Conservation (phyloP, 2,888 invertebrate genomes). For the Cancer borealis region DNA sequence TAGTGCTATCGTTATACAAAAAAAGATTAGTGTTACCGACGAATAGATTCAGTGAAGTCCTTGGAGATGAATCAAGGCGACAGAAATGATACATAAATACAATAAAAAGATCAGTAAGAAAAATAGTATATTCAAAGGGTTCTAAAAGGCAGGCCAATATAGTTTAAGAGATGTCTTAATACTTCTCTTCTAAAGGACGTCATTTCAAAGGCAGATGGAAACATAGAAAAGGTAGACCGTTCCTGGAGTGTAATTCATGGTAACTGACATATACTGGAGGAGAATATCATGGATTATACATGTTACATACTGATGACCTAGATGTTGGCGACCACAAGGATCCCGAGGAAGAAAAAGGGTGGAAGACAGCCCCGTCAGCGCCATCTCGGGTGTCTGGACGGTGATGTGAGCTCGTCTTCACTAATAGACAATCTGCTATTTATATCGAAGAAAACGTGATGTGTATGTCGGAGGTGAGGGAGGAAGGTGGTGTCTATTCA, state of each 20-base stretch:
- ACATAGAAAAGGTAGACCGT: background rate
- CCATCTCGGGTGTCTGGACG: background rate
- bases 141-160: too few species aligned
- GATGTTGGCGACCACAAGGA: background rate
- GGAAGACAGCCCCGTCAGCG: background rate
- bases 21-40: too few species aligned
- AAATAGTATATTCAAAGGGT: too few species aligned
- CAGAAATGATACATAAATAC: too few species aligned
- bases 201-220: background rate
- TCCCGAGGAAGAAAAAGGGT: background rate
- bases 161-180: background rate
- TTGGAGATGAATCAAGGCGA: too few species aligned
- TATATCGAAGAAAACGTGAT: background rate
- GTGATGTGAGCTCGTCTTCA: background rate
- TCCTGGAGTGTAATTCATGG: background rate
- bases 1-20: too few species aligned
- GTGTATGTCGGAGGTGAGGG: too few species aligned
- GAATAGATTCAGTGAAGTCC: too few species aligned
- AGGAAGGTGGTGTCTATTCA: background rate
- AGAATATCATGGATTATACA: background rate
- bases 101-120: too few species aligned
- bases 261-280: background rate
- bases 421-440: background rate
- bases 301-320: background rate
- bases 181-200: background rate